Conservation (phyloP, 2,888 invertebrate genomes). For the Apamea monoglypha region DNA sequence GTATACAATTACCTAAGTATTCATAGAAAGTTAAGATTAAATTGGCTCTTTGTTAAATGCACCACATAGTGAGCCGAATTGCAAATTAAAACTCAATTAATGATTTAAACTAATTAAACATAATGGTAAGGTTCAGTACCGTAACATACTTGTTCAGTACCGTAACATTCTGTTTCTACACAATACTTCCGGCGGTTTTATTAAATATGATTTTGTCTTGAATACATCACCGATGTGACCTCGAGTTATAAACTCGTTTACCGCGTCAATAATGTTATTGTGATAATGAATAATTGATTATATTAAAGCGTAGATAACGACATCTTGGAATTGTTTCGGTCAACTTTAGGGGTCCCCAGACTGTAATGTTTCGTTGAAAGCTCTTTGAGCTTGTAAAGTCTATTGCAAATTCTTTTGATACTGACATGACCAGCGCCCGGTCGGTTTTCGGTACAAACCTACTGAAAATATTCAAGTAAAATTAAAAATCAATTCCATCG, state of each 20-base stretch:
- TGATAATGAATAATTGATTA: conserved; percentile 30
- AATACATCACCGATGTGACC: conserved; percentile 27
- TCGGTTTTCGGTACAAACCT: not conserved
- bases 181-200: conserved; percentile 30
- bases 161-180: conserved; percentile 40
- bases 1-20: not conserved
- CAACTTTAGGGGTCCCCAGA: conserved; percentile 24
- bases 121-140: conserved; percentile 15
- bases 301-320: conserved; percentile 4
- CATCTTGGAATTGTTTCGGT: conserved; percentile 30
- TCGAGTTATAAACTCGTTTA: conserved; percentile 50
- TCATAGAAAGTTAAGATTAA: not conserved
- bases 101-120: conserved; percentile 7
- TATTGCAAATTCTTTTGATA: not conserved
- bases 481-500: not conserved
- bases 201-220: conserved; percentile 18
- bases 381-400: not conserved
- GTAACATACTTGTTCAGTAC: conserved; percentile 31
- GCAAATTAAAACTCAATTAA: conserved; percentile 22
- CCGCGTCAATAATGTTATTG: conserved; percentile 27
- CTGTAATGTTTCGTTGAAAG: conserved; percentile 1
- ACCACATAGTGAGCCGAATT: conserved; percentile 1
- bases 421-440: not conserved
- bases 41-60: conserved; percentile 1
- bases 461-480: not conserved